Conservation (phyloP, 2,797 vertebrate genomes). For the Leuciscus waleckii region DNA sequence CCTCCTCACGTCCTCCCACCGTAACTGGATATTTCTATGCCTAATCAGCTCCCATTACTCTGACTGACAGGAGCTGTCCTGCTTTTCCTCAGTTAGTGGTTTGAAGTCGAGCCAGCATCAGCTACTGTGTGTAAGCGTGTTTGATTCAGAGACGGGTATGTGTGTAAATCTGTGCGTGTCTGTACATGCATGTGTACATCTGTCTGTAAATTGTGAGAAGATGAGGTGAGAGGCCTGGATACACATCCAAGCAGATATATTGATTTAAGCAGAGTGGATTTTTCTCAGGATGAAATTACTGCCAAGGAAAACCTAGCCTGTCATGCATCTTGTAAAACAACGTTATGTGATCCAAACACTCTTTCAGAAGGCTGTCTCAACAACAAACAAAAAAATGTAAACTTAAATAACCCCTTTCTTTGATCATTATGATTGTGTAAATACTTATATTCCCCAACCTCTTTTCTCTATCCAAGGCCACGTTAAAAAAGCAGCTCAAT, state of each 20-base stretch:
- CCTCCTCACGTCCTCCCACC: slow-evolving; percentile 14
- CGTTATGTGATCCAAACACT: not conserved
- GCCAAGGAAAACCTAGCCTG: not conserved
- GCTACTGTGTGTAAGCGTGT: not conserved
- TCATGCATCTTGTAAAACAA: slow-evolving; percentile 14
- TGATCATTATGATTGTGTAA: not conserved
- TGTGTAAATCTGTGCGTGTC: slow-evolving; percentile 21
- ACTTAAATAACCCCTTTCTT: not conserved
- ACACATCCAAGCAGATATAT: not conserved
- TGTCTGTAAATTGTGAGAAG: slow-evolving; percentile 19
- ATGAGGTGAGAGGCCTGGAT: slow-evolving; percentile 8
- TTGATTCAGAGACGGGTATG: not conserved
- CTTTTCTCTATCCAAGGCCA: not conserved
- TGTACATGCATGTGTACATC: not conserved
- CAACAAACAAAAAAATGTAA: not conserved
- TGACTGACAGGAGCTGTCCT: slow-evolving; percentile 66
- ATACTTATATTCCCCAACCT: not conserved
- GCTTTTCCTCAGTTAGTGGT: slow-evolving; percentile 54
- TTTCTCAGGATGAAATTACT: slow-evolving; percentile 4
- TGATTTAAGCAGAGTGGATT: slow-evolving; percentile 29
- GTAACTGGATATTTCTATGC: slow-evolving; percentile 68
- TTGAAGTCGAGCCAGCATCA: slow-evolving; percentile 3
- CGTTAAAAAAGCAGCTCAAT: not conserved
- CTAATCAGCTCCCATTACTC: slow-evolving; percentile 70
- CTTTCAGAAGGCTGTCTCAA: not conserved